Conservation (phyloP, 2,888 invertebrate genomes). For the Drosophila monieri region DNA sequence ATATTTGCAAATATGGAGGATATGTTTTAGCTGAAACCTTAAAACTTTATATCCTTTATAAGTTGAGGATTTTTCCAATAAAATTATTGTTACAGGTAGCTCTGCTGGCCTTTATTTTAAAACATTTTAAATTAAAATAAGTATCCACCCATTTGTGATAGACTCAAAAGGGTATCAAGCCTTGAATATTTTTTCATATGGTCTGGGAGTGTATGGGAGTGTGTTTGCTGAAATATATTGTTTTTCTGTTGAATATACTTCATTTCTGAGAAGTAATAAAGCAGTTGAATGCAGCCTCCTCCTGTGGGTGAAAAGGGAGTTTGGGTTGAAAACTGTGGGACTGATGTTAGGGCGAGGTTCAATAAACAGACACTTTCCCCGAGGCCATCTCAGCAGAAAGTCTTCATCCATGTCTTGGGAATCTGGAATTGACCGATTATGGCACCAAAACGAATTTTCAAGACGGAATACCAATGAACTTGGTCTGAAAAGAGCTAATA, state of each 20-base stretch:
- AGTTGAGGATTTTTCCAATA: too few species aligned
- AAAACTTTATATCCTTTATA: too few species aligned
- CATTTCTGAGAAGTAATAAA: slow-evolving; percentile 36
- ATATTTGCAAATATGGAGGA: not conserved
- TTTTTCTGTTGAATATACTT: slow-evolving; percentile 31
- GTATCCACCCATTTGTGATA: not conserved
- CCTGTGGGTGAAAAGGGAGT: slow-evolving; percentile 1
- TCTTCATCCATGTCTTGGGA: slow-evolving; percentile 50
- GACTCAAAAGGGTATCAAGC: not conserved
- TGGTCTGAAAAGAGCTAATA: not conserved
- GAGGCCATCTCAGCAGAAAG: slow-evolving; percentile 29
- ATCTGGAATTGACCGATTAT: slow-evolving; percentile 72
- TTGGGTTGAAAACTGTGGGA: slow-evolving; percentile 2
- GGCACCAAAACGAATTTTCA: slow-evolving; percentile 36
- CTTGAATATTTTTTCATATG: not conserved
- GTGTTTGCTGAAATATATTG: slow-evolving; percentile 18
- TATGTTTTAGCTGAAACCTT: too few species aligned
- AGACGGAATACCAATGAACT: slow-evolving; percentile 25
- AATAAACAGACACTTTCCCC: slow-evolving; percentile 29
- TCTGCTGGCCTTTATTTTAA: too few species aligned
- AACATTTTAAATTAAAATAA: not conserved
- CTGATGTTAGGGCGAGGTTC: not conserved
- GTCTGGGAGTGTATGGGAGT: not conserved
- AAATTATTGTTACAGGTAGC: too few species aligned
- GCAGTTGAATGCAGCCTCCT: slow-evolving; percentile 33